phyloP scores from a whole-genome alignment of 2,113 vertebrate species.

The Pao palembangensis region DNA sequence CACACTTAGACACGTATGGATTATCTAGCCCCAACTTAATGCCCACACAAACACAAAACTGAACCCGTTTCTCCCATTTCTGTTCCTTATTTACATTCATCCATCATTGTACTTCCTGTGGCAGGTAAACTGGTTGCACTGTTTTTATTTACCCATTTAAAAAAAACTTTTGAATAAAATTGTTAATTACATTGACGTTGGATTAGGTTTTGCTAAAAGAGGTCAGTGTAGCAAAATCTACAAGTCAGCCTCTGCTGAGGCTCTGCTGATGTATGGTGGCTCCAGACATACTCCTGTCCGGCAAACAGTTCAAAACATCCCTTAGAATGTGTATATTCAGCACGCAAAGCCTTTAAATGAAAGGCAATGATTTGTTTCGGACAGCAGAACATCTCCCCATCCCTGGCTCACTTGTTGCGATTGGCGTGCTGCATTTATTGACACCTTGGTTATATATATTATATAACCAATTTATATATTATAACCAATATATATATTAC shows the following conservation, averaged over 20 bases:
- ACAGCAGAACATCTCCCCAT: slow-evolving; percentile 22
- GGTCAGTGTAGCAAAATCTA: no score
- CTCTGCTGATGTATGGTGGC: not conserved
- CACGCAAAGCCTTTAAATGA: slow-evolving; percentile 57
- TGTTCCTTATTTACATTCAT: not conserved
- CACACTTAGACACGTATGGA: slow-evolving; percentile 22
- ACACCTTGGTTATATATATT: slow-evolving; percentile 48
- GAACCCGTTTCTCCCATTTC: not conserved
- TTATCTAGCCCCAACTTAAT: not conserved
- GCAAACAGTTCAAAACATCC: slow-evolving; percentile 7
- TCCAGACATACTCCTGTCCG: not conserved
- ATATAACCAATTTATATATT: no score
- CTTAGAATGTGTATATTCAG: slow-evolving; percentile 37
- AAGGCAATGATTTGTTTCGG: slow-evolving; percentile 58
- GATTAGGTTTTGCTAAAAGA: no score
- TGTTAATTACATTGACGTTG: no score
- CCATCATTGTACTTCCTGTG: slow-evolving; percentile 2
- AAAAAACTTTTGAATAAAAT: no score
- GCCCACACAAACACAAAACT: slow-evolving; percentile 2
- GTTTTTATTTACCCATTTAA: no score
- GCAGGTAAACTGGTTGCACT: not conserved
- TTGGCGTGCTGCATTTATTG: slow-evolving; percentile 47
- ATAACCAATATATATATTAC: no score
- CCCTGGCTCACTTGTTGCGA: slow-evolving; percentile 31
- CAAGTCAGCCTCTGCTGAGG: no score